Base-by-base conservation (phyloP, 2,888 invertebrate species). In the Schizaphis graminum region DNA sequence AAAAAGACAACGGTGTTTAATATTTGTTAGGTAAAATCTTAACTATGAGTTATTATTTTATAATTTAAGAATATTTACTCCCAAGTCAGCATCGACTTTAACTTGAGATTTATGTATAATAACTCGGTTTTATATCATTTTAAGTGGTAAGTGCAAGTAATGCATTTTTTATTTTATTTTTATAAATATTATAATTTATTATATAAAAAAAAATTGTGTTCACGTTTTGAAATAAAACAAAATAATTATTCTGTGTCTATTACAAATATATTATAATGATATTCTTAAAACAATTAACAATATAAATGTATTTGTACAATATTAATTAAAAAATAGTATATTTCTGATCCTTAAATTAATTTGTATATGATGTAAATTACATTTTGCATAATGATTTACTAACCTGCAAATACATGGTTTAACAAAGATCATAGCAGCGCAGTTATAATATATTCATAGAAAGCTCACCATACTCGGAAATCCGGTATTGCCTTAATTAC, bases 401-500 rank as follows among this genome's bases (percentile, higher is more conserved):
- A 41, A 26, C 5, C 7, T 47, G 44, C 7, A 77, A 77, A 77
- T 7, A 1, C 41, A 13, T 41, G 13, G 41, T 41, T 56, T 41
- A 89, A 89, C 41, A 57, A 57, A 56, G 41, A 56, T 89, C 41
- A 89, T 13, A 41, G 24, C n/a, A 41, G 16, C 41, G 3, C 56
- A 89, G 8, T 77, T 77, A 56, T 89, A 56, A 89, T 89, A 26
- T 89, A 89, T 89, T 89, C 56, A 41, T 56, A 41, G 56, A n/a
- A 88, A 53, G 88, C 88, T 88, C 53, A 53, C 53, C 41, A 57
- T 56, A 56, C 56, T 53, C 89, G 24, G 56, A 89, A 89, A 89
- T 57, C 89, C 41, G 56, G 56, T 89, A 89, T 49, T 56, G 56
- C 41, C 56, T 56, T 89, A 89, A 89, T 89, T 56, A 41, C 41